Evolutionary conservation across 92 coral and sea anemone genomes (phyloP), one percentile per base, ranked within the genome.

Genomic region (Epizoanthus illoricatus): DNA sequence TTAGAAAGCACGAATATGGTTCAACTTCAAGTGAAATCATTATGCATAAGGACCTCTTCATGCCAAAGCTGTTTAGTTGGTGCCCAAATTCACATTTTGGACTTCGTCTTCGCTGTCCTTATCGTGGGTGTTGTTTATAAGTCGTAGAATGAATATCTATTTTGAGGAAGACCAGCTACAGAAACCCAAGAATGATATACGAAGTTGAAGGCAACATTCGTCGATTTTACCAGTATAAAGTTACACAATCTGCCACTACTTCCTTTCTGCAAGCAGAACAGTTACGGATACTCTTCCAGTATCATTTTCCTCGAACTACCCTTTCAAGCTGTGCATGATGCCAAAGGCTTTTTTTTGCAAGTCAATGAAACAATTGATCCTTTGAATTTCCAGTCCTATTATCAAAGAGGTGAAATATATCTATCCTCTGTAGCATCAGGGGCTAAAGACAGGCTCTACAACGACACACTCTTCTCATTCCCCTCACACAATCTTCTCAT

Each of bases 381-480:
- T 39, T 33, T 41, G 42, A 63, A 79, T 24, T 47, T 63, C 13
- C 20, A 58, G 73, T 23, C 45, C 16, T 79, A 40, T 64, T 79
- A 41, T 15, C 39, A 49, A 40, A 63, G 73, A 41, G 55, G 36
- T 41, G 28, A 64, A 63, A 68, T 68, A 54, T 79, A 40, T 18
- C 11, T 18, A 61, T 74, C 83, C 13, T 12, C 11, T 59, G 5
- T 20, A 59, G 20, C 65, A 59, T 18, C 65, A 18, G 63, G 69
- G 6, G 55, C 52, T 28, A 16, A n/a, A 57, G 20, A 9, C n/a
- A 1, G 12, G 68, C 67, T 81, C 47, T 69, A 70, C 79, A 76
- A 21, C 10, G 85, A 81, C 79, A n/a, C 60, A 47, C 17, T 69
- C 16, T 81, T 81, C 16, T 81, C 85, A 5, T 81, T 81, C 70